Evolutionary conservation across 2,888 invertebrate genomes (phyloP), one percentile per base, ranked within the genome.

Genomic region (Lasioglossum morio): DNA sequence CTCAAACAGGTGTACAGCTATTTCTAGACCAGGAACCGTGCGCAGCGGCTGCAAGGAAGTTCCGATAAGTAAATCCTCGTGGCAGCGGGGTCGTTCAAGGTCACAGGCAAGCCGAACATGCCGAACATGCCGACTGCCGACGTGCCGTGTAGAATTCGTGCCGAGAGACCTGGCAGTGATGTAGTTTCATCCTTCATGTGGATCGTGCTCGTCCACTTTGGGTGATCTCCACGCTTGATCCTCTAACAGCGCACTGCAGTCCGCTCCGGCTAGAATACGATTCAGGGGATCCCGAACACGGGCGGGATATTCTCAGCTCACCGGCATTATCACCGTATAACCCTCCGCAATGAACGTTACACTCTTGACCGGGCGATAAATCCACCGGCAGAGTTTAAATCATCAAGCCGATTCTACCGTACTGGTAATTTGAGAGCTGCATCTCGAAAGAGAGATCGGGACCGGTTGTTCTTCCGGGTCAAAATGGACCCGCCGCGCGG

Each of bases 1-100:
- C 43, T 37, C 40, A 57, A 80, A 83, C 89, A 90, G 90, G 90
- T 90, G 89, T 76, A 86, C 77, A 57, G 87, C 86, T 89, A 89
- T 88, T 89, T 88, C 88, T 82, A 83, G 73, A 86, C 77, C 84
- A 87, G 88, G 87, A 88, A 90, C 83, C 66, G 76, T 82, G 57
- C 57, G 79, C 77, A 48, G 63, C 79, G 78, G 66, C 37, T 72
- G 78, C 83, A 60, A 77, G 84, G 79, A 84, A 83, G 86, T 84
- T 82, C 57, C 74, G 82, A 86, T 83, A 88, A 89, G 80, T 76
- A 79, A 90, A 80, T 82, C 77, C 69, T 70, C 72, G 74, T 73
- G 81, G 69, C 76, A 37, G 81, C 80, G 80, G 85, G 87, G 81
- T 84, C 85, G 79, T 48, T 90, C 86, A 83, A 88, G 80, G 78